Evolutionary conservation across 2,113 vertebrate genomes (phyloP).

Genomic region (Calonectris borealis): DNA sequence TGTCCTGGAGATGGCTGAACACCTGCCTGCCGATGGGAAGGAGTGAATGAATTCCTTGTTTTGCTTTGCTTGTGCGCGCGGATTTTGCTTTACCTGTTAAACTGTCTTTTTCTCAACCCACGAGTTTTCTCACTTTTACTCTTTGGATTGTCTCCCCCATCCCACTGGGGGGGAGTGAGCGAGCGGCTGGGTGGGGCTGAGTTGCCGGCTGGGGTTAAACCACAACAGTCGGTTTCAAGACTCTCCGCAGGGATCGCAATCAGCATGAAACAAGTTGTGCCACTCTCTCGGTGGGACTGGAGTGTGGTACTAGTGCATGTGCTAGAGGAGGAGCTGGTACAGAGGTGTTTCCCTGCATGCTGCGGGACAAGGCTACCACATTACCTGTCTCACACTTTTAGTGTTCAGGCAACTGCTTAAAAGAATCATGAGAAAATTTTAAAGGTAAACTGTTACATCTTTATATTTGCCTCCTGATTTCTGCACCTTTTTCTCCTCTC

Average conservation of each 20-base stretch:
- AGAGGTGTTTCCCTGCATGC: neutral
- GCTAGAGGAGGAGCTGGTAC: neutral
- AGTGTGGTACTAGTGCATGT: neutral
- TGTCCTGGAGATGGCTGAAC: too few species aligned
- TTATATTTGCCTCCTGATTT: neutral
- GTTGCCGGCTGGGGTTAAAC: too few species aligned
- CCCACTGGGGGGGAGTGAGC: too few species aligned
- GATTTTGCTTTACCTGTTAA: too few species aligned
- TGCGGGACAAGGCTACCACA: neutral
- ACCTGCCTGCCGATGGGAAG: too few species aligned
- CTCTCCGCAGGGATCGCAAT: accelerated
- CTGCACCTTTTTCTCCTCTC: neutral
- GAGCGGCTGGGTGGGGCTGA: too few species aligned
- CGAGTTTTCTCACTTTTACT: too few species aligned
- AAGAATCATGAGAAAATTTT: neutral
- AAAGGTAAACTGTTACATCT: neutral
- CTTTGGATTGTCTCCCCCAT: too few species aligned
- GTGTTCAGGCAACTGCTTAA: neutral
- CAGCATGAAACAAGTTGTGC: neutral
- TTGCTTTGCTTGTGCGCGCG: too few species aligned
- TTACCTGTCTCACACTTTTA: neutral
- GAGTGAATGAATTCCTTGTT: too few species aligned
- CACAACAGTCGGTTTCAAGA: neutral
- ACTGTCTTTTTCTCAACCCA: too few species aligned
- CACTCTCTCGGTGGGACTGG: accelerated